Base-by-base conservation (phyloP, 2,888 invertebrate genomes). In the Altica lythri region DNA sequence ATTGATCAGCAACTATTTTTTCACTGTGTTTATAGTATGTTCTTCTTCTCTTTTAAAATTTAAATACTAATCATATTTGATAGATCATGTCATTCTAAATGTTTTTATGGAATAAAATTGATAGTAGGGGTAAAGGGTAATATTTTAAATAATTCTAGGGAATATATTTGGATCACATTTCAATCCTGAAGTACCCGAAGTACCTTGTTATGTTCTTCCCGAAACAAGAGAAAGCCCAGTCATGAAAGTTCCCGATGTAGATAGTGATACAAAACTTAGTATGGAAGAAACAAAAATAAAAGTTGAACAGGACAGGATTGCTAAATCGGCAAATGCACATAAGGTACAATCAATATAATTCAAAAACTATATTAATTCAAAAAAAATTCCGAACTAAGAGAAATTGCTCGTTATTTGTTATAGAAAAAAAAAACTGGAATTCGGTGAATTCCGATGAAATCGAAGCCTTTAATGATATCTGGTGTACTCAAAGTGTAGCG, bases 81-180 rank as follows among this genome's bases (percentile, higher is more conserved):
- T n/a, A n/a, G n/a, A n/a, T n/a, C n/a, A n/a, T n/a, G n/a, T n/a
- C n/a, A n/a, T n/a, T n/a, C n/a, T n/a, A n/a, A n/a, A n/a, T n/a
- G n/a, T n/a, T n/a, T n/a, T n/a, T n/a, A n/a, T n/a, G n/a, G n/a
- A n/a, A n/a, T n/a, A n/a, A n/a, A n/a, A n/a, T n/a, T n/a, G n/a
- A n/a, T n/a, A n/a, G n/a, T n/a, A n/a, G n/a, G 22, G 22, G 22
- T 34, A 34, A 4, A 10, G 4, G 34, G 14, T 34, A 12, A 10
- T 34, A 10, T 34, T 34, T 34, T 4, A 34, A 13, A 2, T 34
- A 4, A 13, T n/a, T n/a, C n/a, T n/a, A 48, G 48, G 49, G 2
- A 90, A 91, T 69, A 79, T 92, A 44, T 92, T 92, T 69, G 81
- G 86, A 0, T 91, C 83, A 66, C 66, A 71, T 1, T 83, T 86